Conservation (phyloP, 2,797 vertebrate species). For the Sylvia borin region DNA sequence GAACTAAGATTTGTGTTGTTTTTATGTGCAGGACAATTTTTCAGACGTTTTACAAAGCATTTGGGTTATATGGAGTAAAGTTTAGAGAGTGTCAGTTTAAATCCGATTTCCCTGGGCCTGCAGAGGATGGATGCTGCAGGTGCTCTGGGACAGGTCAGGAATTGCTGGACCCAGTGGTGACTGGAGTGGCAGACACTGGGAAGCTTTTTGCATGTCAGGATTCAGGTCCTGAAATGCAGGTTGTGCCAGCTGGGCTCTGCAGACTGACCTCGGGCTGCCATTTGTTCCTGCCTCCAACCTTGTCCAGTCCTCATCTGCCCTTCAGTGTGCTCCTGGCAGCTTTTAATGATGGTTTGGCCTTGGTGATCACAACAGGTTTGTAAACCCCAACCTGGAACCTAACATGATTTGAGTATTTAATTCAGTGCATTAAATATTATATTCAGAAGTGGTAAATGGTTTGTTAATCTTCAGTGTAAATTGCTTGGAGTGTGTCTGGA, state of each 20-base stretch:
- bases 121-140: background rate
- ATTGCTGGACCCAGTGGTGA: background rate
- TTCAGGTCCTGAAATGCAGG: background rate
- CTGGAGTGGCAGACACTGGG: background rate
- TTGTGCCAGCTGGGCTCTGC: background rate
- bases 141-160: background rate
- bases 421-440: background rate
- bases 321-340: background rate
- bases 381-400: background rate
- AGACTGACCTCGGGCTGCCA: background rate
- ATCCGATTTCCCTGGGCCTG: background rate
- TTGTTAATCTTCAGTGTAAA: background rate
- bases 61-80: background rate
- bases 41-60: background rate
- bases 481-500: background rate
- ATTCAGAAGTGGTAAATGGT: background rate
- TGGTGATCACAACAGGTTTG: background rate
- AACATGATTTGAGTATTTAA: background rate
- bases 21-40: background rate
- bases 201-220: background rate
- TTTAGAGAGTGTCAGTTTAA: background rate
- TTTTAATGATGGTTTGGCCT: background rate
- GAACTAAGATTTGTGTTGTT: background rate
- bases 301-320: background rate
- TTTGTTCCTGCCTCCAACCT: fast-evolving